Evolutionary conservation across 2,888 invertebrate species (phyloP), one percentile per base, ranked within the genome.

Genomic region (Drosophila imparisetae): DNA sequence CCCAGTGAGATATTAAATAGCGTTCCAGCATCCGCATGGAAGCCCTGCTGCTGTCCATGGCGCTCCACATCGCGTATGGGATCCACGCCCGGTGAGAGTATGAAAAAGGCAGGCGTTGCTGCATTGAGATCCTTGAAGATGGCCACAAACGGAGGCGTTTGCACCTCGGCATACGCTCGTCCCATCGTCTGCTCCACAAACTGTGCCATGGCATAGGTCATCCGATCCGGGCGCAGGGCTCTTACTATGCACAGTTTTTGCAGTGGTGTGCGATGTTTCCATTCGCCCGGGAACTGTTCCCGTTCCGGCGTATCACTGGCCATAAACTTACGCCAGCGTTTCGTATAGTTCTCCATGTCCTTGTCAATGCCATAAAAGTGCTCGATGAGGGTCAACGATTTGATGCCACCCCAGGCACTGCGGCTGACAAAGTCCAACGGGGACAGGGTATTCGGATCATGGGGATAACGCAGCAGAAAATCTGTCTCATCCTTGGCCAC

Each of bases 241-340:
- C 98, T 94, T 95, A 99, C 96, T 92, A 99, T 98, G 91, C 98
- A 98, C 4, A 99, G 94, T 79, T 96, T 95, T 92, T 98, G 98
- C 52, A 98, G 93, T 0, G 97, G 94, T 0, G 96, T 94, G 92
- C 98, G 98, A 91, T 97, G 97, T 92, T 98, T 99, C 98, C 98
- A 99, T 90, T 99, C 99, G 69, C 98, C 98, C 0, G 98, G 98
- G 84, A 98, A 95, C 92, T 97, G 98, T 91, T 98, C 98, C 84
- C 96, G 95, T 92, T 99, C 98, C 0, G 98, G 98, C 52, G 96
- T 96, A 92, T 98, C 98, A 42, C 96, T 96, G 86, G 98, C 97
- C 1, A 97, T 95, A 89, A 98, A 98, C 90, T 97, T 98, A 84
- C 96, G 96, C 99, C 99, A 99, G 66, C 97, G 94, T 91, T 98